These are phyloP conservation scores for Acholoe squamosa DNA, from an alignment of 2,888 invertebrate species.

Conservation along the genomic window DNA sequence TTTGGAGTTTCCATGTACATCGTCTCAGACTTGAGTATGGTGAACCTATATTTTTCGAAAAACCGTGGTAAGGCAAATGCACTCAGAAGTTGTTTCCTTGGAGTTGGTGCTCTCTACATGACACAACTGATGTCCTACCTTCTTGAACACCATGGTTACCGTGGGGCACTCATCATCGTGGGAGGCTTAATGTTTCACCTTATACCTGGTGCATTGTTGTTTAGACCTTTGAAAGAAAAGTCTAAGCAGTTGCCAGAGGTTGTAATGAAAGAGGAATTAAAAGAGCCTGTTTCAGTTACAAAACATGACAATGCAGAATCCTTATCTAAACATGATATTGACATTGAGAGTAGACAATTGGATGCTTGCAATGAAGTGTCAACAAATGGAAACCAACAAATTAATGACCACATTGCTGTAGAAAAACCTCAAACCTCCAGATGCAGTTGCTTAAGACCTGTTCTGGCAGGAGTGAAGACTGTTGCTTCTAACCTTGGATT, in stretches of 20 bases:
- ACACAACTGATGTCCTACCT: slow-evolving; percentile 3
- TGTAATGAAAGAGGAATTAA: too few relatives aligned
- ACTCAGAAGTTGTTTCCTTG: background rate
- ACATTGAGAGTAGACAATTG: too few relatives aligned
- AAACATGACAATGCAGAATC: too few relatives aligned
- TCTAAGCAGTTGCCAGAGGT: background rate
- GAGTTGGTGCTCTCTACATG: slow-evolving; percentile 24
- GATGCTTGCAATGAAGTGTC: too few relatives aligned
- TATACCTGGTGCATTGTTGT: background rate
- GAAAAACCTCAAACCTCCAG: too few relatives aligned
- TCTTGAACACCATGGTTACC: background rate
- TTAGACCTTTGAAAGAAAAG: background rate
- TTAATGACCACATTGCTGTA: too few relatives aligned
- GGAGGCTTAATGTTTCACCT: background rate
- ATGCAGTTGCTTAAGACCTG: too few relatives aligned
- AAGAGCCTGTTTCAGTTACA: too few relatives aligned
- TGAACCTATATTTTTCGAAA: slow-evolving; percentile 30
- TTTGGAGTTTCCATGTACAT: background rate
- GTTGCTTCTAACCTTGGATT: background rate
- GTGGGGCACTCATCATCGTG: background rate
- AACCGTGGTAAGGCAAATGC: slow-evolving; percentile 43
- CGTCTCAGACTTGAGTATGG: background rate
- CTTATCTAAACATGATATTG: too few relatives aligned
- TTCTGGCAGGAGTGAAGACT: too few relatives aligned
- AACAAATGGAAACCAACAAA: too few relatives aligned